phyloP scores from a whole-genome alignment of 2,888 invertebrate species.

The Hydraecia micacea region DNA sequence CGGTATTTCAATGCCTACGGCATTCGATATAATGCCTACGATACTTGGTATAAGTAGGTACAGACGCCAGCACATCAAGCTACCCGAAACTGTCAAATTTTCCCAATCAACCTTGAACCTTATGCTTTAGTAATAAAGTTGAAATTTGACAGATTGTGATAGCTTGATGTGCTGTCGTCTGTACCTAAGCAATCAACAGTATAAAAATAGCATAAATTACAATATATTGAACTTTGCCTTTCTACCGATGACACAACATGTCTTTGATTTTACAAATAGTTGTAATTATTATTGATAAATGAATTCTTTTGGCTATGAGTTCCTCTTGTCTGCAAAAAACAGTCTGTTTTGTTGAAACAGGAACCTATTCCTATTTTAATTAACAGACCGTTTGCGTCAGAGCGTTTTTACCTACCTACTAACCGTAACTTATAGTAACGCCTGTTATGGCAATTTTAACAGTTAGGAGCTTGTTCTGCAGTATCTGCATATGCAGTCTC shows the following conservation, averaged over 20 bases:
- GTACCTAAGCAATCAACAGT: not conserved
- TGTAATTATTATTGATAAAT: not conserved
- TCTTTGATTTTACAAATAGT: not conserved
- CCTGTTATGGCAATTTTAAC: too few relatives aligned
- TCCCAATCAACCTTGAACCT: too few relatives aligned
- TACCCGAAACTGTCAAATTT: too few relatives aligned
- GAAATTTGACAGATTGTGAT: too few relatives aligned
- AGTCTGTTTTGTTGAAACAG: not conserved
- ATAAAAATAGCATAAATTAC: constrained; percentile 31
- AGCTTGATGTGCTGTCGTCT: too few relatives aligned
- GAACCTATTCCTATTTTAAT: not conserved
- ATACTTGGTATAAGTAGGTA: not conserved
- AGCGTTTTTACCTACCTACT: not conserved
- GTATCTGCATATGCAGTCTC: too few relatives aligned
- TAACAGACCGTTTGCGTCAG: not conserved
- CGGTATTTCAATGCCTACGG: not conserved
- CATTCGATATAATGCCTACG: too few relatives aligned
- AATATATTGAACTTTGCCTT: constrained; percentile 39
- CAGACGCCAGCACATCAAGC: too few relatives aligned
- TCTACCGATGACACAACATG: not conserved
- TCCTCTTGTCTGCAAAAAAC: not conserved
- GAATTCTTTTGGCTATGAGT: not conserved
- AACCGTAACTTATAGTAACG: not conserved
- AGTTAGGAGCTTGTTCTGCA: too few relatives aligned
- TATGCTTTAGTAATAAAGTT: too few relatives aligned